Percentiles rank a stretch among this genome's conserved stretches.
These are phyloP conservation scores for Salminus brasiliensis DNA, from an alignment of 2,113 vertebrate genomes.

Conservation along the genomic window DNA sequence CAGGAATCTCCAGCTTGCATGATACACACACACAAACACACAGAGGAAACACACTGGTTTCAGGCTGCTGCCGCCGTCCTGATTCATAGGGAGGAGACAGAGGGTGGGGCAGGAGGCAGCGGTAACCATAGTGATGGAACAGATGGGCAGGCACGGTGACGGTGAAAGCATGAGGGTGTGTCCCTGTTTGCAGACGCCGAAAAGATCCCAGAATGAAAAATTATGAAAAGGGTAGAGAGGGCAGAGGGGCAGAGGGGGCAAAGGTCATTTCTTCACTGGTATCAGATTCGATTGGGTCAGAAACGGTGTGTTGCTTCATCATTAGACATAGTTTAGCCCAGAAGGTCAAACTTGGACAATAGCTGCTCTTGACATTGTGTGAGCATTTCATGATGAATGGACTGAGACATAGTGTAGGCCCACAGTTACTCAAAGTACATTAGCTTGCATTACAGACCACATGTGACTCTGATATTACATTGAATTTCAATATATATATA, in stretches of 20 bases:
- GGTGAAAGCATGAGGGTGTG: neutral
- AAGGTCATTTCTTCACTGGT: neutral
- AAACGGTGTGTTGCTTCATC: too few species aligned
- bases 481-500: too few species aligned
- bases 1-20: too few species aligned
- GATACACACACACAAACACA: neutral
- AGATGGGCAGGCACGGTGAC: slow-evolving; percentile 33
- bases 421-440: neutral
- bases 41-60: neutral
- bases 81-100: slow-evolving; percentile 5
- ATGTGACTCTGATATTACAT: too few species aligned
- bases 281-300: too few species aligned
- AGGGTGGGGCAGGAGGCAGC: slow-evolving; percentile 14
- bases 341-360: neutral
- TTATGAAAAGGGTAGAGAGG: neutral
- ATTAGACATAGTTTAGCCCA: neutral
- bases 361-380: too few species aligned
- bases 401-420: neutral
- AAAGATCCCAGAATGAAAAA: neutral
- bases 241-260: neutral
- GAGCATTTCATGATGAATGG: neutral
- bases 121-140: slow-evolving; percentile 53
- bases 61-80: slow-evolving; percentile 2
- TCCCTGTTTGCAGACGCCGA: neutral
- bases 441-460: neutral